A percentile compares a stretch with the other conserved stretches of the same genome.
Evolutionary conservation across 2,888 invertebrate genomes (phyloP).

Genomic region (Stictocephala bisonia): DNA sequence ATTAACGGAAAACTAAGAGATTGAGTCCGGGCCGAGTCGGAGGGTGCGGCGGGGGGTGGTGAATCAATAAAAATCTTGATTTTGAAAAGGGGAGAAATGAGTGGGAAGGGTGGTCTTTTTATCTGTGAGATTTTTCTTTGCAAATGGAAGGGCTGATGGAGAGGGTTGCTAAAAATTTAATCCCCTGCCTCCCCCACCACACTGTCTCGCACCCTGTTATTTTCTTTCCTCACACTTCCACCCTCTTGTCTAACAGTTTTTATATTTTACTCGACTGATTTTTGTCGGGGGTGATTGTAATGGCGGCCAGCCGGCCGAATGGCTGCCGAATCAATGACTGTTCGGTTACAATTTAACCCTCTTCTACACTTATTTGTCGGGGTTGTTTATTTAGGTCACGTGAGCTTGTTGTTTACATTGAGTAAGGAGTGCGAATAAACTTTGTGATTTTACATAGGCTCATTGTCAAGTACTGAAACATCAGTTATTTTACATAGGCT

Average conservation of each 20-base stretch:
- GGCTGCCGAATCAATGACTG: constrained; percentile 24
- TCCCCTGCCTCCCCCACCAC: constrained; percentile 44
- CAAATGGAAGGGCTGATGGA: constrained; percentile 51
- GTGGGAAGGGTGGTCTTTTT: constrained; percentile 51
- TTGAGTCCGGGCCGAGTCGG: constrained; percentile 24
- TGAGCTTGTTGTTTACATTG: no score
- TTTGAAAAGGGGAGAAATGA: constrained; percentile 50
- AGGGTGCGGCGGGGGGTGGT: constrained; percentile 16
- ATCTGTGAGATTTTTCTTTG: constrained; percentile 48
- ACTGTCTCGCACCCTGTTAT: constrained; percentile 46
- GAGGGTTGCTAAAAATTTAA: constrained; percentile 52
- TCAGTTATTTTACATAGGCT: no score
- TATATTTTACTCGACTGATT: constrained; percentile 51
- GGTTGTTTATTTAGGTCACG: no score
- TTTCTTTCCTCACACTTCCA: constrained; percentile 51
- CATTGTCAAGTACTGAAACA: no score
- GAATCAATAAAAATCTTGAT: constrained; percentile 58
- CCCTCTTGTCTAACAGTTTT: constrained; percentile 50
- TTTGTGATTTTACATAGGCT: no score
- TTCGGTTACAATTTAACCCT: not conserved
- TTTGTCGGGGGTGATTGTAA: constrained; percentile 42
- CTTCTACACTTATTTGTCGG: no score
- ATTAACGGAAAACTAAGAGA: constrained; percentile 39
- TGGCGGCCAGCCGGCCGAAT: constrained; percentile 36
- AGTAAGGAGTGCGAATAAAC: no score